These are phyloP conservation scores for Sesia apiformis DNA, from an alignment of 2,888 invertebrate genomes.

Conservation along the genomic window DNA sequence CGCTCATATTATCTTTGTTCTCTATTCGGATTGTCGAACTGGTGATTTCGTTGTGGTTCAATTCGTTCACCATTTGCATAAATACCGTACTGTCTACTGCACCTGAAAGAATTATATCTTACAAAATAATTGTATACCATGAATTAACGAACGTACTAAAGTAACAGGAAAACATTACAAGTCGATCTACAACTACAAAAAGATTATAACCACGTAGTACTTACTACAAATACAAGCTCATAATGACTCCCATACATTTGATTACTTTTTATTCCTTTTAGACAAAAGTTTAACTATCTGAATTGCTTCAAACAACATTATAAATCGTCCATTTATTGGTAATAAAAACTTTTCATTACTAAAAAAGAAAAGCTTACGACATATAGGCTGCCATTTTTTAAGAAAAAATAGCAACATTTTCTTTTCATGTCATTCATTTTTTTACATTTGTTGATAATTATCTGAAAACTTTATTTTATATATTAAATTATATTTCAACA, in stretches of 20 bases:
- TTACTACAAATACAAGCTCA: conserved; percentile 52
- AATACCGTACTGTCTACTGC: conserved; percentile 24
- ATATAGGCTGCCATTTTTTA: conserved; percentile 70
- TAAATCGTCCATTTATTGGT: conserved; percentile 43
- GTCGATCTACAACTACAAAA: conserved; percentile 25
- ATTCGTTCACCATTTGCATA: conserved; percentile 52
- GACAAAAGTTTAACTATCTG: conserved; percentile 31
- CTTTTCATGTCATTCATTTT: conserved; percentile 7
- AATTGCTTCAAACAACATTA: conserved; percentile 43
- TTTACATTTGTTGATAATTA: no score
- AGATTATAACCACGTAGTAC: conserved; percentile 66
- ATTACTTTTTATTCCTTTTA: conserved; percentile 32
- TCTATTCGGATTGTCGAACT: conserved; percentile 27
- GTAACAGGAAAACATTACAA: background rate
- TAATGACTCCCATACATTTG: conserved; percentile 35
- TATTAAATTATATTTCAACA: no score
- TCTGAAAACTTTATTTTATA: no score
- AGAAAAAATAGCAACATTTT: conserved; percentile 37
- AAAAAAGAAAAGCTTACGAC: conserved; percentile 71
- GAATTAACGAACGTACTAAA: background rate
- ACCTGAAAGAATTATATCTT: conserved; percentile 22
- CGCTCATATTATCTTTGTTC: conserved; percentile 49
- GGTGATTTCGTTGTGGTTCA: conserved; percentile 28
- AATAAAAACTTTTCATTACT: conserved; percentile 54
- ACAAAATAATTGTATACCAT: background rate